phyloP scores from a whole-genome alignment of 2,797 vertebrate genomes.

The Fundulus diaphanus region DNA sequence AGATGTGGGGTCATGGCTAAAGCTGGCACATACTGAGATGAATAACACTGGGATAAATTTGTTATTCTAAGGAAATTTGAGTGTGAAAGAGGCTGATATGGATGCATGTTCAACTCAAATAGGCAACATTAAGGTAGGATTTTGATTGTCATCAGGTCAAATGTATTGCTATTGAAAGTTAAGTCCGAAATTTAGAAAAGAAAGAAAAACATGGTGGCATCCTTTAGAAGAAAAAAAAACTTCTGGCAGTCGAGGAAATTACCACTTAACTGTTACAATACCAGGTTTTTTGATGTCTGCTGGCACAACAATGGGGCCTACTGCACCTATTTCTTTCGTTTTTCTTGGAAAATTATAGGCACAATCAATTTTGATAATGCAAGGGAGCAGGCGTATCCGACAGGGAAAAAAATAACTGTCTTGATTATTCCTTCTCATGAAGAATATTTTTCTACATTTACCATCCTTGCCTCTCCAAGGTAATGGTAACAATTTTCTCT shows the following conservation, averaged over 20 bases:
- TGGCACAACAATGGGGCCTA: constrained; percentile 53
- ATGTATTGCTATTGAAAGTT: neutral
- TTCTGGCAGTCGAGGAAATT: constrained; percentile 55
- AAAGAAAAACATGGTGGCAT: constrained; percentile 35
- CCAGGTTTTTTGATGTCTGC: constrained; percentile 56
- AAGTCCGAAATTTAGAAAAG: constrained; percentile 6
- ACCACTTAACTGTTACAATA: constrained; percentile 67
- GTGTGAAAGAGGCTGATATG: neutral
- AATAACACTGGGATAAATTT: neutral
- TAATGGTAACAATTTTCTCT: constrained; percentile 81
- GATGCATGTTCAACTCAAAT: neutral
- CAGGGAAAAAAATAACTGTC: constrained; percentile 69
- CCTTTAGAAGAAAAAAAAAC: constrained; percentile 20
- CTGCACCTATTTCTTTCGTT: constrained; percentile 49
- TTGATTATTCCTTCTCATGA: constrained; percentile 74
- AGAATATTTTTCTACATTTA: constrained; percentile 51
- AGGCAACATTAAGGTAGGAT: constrained; percentile 1
- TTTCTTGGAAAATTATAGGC: constrained; percentile 64
- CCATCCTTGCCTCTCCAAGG: constrained; percentile 64
- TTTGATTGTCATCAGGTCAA: constrained; percentile 34
- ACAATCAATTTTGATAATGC: constrained; percentile 75
- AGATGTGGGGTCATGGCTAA: neutral
- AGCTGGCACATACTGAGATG: neutral
- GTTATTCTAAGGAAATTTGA: neutral
- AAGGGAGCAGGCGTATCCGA: constrained; percentile 58